Conservation (phyloP, 2,797 vertebrate species). For the Pantherophis vulpinus region DNA sequence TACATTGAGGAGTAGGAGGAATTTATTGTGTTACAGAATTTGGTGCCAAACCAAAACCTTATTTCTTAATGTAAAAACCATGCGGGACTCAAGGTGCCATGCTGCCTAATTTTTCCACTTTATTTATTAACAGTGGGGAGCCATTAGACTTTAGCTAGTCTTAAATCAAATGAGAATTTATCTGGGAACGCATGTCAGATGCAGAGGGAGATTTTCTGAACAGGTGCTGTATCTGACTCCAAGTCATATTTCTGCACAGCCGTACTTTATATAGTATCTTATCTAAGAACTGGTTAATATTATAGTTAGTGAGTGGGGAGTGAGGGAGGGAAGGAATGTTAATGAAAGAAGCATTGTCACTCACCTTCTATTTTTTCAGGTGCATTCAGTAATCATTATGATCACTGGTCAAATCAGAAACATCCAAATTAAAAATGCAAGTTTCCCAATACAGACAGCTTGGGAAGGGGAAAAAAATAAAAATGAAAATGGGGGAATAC, state of each 20-base stretch:
- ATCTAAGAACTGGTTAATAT: background rate
- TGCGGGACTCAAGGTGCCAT: background rate
- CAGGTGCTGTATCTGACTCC: background rate
- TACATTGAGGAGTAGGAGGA: slow-evolving; percentile 7
- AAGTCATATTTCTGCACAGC: background rate
- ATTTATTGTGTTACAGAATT: slow-evolving; percentile 50
- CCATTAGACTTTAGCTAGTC: background rate
- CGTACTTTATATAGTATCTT: background rate
- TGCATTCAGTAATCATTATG: background rate
- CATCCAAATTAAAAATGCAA: background rate
- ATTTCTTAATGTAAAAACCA: slow-evolving; percentile 2
- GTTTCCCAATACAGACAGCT: background rate
- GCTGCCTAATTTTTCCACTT: background rate
- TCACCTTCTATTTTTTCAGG: background rate
- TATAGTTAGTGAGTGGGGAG: background rate
- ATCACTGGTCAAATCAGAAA: background rate
- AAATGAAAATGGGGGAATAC: background rate
- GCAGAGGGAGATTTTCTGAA: background rate
- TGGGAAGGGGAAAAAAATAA: background rate
- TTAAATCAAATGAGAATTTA: background rate
- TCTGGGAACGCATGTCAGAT: background rate
- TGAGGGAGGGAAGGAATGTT: background rate
- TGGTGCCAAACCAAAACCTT: background rate
- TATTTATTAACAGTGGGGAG: background rate
- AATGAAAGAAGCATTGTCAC: background rate